Percentiles rank a stretch among this genome's conserved stretches.
phyloP scores from a whole-genome alignment of 2,888 invertebrate species.

The Acanthoscelides obtectus region DNA sequence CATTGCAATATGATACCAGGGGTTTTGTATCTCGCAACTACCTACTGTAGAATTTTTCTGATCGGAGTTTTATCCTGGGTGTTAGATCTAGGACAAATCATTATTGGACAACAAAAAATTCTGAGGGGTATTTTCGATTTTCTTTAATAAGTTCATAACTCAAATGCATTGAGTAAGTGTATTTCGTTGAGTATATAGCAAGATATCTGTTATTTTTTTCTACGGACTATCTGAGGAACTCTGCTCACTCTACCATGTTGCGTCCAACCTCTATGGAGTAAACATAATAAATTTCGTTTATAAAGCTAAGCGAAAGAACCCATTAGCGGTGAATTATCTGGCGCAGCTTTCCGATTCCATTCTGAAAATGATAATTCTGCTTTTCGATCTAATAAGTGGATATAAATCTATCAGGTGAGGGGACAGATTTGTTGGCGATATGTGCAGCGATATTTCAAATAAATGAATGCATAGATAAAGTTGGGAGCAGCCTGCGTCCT shows the following conservation, averaged over 20 bases:
- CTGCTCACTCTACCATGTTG: neutral
- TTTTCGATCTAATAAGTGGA: conserved; percentile 29
- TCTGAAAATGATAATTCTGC: conserved; percentile 25
- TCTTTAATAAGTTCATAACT: no score
- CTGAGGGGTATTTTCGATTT: no score
- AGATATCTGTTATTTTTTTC: no score
- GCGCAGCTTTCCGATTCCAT: conserved; percentile 28
- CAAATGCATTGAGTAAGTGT: no score
- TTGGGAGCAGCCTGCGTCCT: neutral
- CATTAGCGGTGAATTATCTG: conserved; percentile 30
- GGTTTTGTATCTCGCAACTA: no score
- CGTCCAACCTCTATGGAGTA: neutral
- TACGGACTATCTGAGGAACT: no score
- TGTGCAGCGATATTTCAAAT: neutral
- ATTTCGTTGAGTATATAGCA: no score
- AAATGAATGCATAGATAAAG: neutral
- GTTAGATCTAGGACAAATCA: no score
- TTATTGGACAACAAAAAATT: no score
- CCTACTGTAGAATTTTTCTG: no score
- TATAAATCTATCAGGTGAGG: conserved; percentile 25
- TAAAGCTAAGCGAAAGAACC: conserved; percentile 23
- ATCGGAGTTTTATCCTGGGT: no score
- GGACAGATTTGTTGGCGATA: conserved; percentile 4
- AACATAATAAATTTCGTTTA: conserved; percentile 22
- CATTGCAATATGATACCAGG: no score